Base-by-base conservation (phyloP, 2,888 invertebrate species). In the Andrena dorsata region DNA sequence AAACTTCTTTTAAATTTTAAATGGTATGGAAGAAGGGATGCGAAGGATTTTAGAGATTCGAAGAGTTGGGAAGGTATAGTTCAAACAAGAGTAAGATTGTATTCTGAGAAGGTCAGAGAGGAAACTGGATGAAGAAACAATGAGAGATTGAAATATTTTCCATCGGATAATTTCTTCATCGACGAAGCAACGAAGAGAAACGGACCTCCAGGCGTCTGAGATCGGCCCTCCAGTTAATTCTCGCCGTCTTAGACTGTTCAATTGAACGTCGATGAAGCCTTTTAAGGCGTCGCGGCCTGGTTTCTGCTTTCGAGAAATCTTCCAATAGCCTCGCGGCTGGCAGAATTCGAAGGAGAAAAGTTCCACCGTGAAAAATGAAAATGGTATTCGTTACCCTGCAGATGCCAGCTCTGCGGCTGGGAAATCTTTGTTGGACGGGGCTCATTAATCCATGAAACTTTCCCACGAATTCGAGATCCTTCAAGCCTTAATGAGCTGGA, bases 221-320 rank as follows among this genome's bases (percentile, higher is more conserved):
- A 72, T 26, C 35, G 13, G 28, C 64, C 30, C 49, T 35, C 72
- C 16, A 58, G 56, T 77, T 64, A 75, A 74, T 56, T 61, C 58
- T 56, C n/a, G n/a, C 47, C 4, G 56, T 41, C 51, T 8, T 51
- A 41, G 26, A 51, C 32, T 81, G 82, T 86, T 86, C 76, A 82
- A 86, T 72, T 49, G 65, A 61, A 74, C 53, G 47, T 61, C 71
- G 63, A 60, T 53, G 90, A 88, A 90, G 77, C 88, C 89, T 74
- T 76, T 64, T 56, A 51, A 64, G 51, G 69, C 86, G 86, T 83
- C 70, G 35, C 73, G 80, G 80, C 81, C 86, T 84, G 79, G 84
- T 83, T 86, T 87, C 73, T 75, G 77, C 28, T 58, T 75, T 70
- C 68, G 71, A 70, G 51, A 53, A 66, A 66, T 66, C 58, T 23